Evolutionary conservation across 1,140 invertebrate species (phyloP), one percentile per base, ranked within the genome.

Genomic region (Pectinophora gossypiella): DNA sequence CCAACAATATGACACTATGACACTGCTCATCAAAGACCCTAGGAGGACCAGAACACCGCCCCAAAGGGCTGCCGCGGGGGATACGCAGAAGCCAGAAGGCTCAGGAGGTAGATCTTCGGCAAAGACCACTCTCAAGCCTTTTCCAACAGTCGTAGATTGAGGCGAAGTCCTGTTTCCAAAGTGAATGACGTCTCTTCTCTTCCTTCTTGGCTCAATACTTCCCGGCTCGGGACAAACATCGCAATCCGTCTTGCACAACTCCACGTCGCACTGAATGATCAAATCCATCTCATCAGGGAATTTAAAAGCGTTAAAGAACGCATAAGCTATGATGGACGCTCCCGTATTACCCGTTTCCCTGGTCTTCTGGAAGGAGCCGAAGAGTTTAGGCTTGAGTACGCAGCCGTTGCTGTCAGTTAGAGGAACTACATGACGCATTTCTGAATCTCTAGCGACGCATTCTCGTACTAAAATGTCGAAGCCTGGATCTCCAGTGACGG

Each of bases 201-300:
- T 87, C 43, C 91, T 89, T 12, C 91, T 93, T 20, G 93, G 92
- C 15, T 92, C 87, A 73, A 90, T 89, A 83, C 93, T 92, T 59
- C 92, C 90, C 19, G 89, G 83, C 57, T 93, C 90, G 0, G 92
- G 91, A 66, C 94, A 95, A 10, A 92, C 90, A 43, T 94, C 91
- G 63, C 95, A 96, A 56, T 94, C 91, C 10, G 91, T 93, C 85
- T 96, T 96, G 63, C 95, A 96, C 0, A 97, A 82, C 66, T 96
- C 94, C 0, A 96, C 92, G 53, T 95, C 95, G 67, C 95, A 97
- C 67, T 95, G 94, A 27, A 97, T 91, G 54, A 93, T 93, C 9
- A 97, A 85, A 64, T 97, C 95, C 92, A 96, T 95, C 19, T 94
- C 91, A 69, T 97, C 95, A 0, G 95, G 95, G 83, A 97, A 97